These are phyloP conservation scores for Brachyopa scutellaris DNA, from an alignment of 2,888 invertebrate genomes.

Conservation along the genomic window DNA sequence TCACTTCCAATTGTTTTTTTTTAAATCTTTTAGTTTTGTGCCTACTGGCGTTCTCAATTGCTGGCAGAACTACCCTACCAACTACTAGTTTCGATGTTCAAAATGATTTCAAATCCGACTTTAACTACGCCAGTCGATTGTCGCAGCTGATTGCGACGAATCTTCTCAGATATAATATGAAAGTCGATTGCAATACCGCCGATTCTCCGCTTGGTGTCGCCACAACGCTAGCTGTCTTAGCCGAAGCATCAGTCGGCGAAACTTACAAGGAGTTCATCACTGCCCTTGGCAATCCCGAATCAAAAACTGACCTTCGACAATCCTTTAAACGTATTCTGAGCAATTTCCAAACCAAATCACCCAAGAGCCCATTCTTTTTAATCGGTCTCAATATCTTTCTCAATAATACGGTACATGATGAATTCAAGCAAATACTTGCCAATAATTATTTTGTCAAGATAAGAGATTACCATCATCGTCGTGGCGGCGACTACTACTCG, in stretches of 20 bases:
- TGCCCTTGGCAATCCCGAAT: constrained; percentile 84
- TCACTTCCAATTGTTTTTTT: too few species aligned
- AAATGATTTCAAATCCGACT: constrained; percentile 25
- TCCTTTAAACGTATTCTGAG: constrained; percentile 76
- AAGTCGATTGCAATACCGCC: too few species aligned
- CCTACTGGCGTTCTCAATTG: constrained; percentile 19
- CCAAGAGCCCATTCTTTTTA: constrained; percentile 83
- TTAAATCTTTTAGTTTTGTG: constrained; percentile 20
- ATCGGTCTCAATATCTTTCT: constrained; percentile 87
- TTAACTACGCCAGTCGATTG: too few species aligned
- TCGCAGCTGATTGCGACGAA: too few species aligned
- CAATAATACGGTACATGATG: constrained; percentile 85
- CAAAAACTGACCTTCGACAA: constrained; percentile 78
- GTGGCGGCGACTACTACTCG: constrained; percentile 77
- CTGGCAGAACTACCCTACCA: constrained; percentile 6
- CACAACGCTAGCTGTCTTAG: constrained; percentile 85
- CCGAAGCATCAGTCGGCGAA: constrained; percentile 85
- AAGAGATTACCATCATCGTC: constrained; percentile 82
- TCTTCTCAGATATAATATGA: too few species aligned
- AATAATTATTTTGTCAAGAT: constrained; percentile 86
- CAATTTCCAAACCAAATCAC: constrained; percentile 75
- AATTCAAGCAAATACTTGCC: constrained; percentile 84
- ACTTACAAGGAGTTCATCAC: constrained; percentile 84
- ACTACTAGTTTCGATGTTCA: constrained; percentile 11
- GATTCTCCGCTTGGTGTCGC: constrained; percentile 86